Evolutionary conservation across 92 coral and sea anemone genomes (phyloP), one percentile per base, ranked within the genome.

Genomic region (Pocillopora meandrina): DNA sequence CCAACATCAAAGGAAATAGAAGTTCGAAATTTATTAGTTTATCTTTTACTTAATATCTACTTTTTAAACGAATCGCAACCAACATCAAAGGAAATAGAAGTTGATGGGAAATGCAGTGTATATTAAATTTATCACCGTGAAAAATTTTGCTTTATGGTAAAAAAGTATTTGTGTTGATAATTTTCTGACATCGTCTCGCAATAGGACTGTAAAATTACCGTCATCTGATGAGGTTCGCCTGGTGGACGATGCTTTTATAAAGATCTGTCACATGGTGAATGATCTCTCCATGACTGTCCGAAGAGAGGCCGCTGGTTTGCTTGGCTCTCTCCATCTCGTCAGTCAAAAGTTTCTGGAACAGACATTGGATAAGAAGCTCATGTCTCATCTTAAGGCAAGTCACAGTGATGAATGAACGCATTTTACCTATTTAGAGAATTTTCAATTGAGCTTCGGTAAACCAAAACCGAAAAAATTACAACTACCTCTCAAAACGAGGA

Each of bases 281-380:
- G 99, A 96, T 79, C 84, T 96, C 86, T 92, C 98, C 0, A 96
- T 96, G 99, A 94, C 90, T 67, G 99, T 96, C 47, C 95, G 99
- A 8, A 95, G 89, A 31, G 95, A 96, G 82, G 99, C 99, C 11
- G 91, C 95, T 9, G 95, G 93, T 11, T 81, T 96, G 35, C 89
- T 96, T 72, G 99, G 99, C 14, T 96, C 99, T 13, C 92, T 96
- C 35, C 98, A 94, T 78, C 99, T 92, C 67, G 99, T 96, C 80
- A 94, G 99, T 85, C 93, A 93, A 61, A 91, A 84, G 61, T 96
- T 90, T 88, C 90, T 96, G 82, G 91, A 94, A 71, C 99, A 96
- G 80, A 96, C 99, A 15, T 88, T 96, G 85, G 98, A 96, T 83
- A 96, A 96, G 78, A 96, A 96, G 64, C 95, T 96, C 71, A 96